These are phyloP conservation scores for Thalassarche chlororhynchos DNA, from an alignment of 2,113 vertebrate species.

Conservation along the genomic window DNA sequence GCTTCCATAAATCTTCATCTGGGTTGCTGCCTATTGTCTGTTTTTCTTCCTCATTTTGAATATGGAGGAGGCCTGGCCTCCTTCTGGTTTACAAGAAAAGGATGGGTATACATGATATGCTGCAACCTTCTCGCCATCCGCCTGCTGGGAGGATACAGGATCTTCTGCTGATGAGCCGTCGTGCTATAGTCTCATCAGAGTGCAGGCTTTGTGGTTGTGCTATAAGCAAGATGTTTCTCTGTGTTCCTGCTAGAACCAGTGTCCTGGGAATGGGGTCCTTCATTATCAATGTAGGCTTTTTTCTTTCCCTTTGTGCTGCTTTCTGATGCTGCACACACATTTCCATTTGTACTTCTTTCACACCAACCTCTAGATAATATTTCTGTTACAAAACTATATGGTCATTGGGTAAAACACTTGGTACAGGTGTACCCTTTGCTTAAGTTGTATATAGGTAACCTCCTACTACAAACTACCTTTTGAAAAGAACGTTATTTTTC, in stretches of 20 bases:
- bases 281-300: neutral
- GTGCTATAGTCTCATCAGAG: neutral
- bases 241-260: neutral
- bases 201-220: neutral
- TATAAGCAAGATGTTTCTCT: neutral
- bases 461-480: neutral
- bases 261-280: neutral
- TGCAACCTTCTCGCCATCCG: neutral
- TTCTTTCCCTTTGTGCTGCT: neutral
- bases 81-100: neutral
- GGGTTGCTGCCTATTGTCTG: neutral
- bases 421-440: neutral
- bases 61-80: neutral
- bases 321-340: neutral
- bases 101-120: accelerated
- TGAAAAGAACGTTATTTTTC: neutral
- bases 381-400: neutral
- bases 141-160: neutral
- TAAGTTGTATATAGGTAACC: neutral
- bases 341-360: neutral
- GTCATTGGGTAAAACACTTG: neutral
- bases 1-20: neutral
- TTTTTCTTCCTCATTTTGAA: neutral
- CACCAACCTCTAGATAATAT: neutral
- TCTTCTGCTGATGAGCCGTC: neutral